phyloP scores from a whole-genome alignment of 2,113 vertebrate species.

The Pontoporia blainvillei region DNA sequence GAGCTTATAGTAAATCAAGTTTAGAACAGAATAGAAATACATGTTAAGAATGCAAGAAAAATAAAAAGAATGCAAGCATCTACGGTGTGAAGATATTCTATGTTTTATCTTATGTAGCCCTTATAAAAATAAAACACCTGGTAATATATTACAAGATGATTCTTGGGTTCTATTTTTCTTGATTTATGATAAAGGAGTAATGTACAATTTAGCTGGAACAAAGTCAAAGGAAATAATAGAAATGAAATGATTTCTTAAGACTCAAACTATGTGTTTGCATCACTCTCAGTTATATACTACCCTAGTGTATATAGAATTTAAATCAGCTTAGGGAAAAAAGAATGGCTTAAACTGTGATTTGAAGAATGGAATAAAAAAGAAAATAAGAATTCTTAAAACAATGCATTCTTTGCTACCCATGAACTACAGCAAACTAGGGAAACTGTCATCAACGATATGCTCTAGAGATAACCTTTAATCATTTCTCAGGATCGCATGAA shows the following conservation, averaged over 20 bases:
- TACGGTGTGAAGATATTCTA: background rate
- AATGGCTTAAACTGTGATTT: background rate
- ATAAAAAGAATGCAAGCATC: background rate
- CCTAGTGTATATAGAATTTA: background rate
- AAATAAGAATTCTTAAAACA: slow-evolving; percentile 49
- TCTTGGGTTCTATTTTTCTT: background rate
- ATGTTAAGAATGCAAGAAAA: background rate
- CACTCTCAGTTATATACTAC: background rate
- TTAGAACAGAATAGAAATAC: background rate
- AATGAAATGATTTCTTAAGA: background rate
- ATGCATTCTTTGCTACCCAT: background rate
- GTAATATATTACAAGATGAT: background rate
- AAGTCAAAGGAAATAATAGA: background rate
- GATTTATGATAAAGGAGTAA: background rate
- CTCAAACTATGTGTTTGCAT: background rate
- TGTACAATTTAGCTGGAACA: background rate
- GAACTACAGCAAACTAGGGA: slow-evolving; percentile 35
- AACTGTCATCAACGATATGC: slow-evolving; percentile 53
- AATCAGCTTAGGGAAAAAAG: background rate
- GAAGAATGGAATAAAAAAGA: slow-evolving; percentile 12
- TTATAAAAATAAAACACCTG: background rate
- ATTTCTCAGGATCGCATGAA: slow-evolving; percentile 69
- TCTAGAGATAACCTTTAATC: slow-evolving; percentile 74
- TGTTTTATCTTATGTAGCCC: background rate
- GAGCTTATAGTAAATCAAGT: background rate